phyloP scores from a whole-genome alignment of 2,888 invertebrate genomes.

The Mimachlamys varia region DNA sequence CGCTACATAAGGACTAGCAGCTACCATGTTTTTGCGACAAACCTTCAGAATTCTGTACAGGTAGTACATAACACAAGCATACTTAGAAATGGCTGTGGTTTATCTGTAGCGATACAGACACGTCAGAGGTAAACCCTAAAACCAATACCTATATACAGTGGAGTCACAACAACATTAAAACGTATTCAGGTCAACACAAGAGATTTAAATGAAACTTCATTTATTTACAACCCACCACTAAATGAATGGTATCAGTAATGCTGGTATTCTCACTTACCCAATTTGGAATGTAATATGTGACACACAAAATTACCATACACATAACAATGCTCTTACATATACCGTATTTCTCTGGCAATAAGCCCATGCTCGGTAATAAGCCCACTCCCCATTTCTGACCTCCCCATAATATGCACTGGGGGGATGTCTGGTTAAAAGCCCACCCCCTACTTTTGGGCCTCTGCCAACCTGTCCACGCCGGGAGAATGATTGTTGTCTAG shows the following conservation, averaged over 20 bases:
- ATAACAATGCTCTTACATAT: not conserved
- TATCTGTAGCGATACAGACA: not conserved
- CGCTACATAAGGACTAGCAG: not conserved
- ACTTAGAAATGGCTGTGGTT: constrained; percentile 23
- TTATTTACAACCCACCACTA: constrained; percentile 17
- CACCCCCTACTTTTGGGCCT: too few species aligned
- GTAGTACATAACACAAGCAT: not conserved
- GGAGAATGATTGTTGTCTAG: too few species aligned
- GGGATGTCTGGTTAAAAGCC: too few species aligned
- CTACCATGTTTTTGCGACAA: not conserved
- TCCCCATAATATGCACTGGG: too few species aligned
- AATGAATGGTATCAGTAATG: constrained; percentile 15
- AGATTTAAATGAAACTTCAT: constrained; percentile 15
- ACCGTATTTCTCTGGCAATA: too few species aligned
- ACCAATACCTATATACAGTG: not conserved
- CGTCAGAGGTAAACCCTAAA: not conserved
- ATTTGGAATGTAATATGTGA: not conserved
- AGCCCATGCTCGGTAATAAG: too few species aligned
- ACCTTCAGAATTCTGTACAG: not conserved
- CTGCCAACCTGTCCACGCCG: too few species aligned
- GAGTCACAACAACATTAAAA: constrained; percentile 28
- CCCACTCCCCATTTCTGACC: too few species aligned
- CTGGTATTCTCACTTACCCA: not conserved
- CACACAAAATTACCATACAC: not conserved
- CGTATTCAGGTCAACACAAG: not conserved